Evolutionary conservation across 2,113 vertebrate genomes (phyloP), one percentile per base, ranked within the genome.

Genomic region (Odontophorus gujanensis): DNA sequence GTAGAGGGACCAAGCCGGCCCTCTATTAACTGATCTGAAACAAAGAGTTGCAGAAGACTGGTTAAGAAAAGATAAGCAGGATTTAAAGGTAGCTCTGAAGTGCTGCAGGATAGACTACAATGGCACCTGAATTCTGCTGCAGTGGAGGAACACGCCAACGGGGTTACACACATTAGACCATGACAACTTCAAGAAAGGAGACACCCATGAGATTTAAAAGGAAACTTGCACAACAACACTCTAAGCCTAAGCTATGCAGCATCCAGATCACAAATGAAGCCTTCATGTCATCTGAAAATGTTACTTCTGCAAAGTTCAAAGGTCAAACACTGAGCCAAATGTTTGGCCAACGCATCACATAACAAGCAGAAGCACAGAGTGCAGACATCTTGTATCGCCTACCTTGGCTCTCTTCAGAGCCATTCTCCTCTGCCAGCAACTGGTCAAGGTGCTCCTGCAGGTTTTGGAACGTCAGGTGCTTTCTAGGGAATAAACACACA

Each of bases 391-490:
- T 34, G 12, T 5, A 24, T 38, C 61, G 92, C 92, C 34, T 96
- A 99, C 99, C 99, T 97, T 79, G 95, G 78, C 88, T 93, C 5
- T 99, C 98, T 82, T 99, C 98, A 0, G 96, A 48, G 16, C 97
- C 92, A 57, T 96, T 94, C 42, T 98, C 98, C 59, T 99, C 99
- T 42, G 97, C 97, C n/a, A 99, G 91, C 76, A 99, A 95, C 24
- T 93, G 97, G 87, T 99, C 98, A 95, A 99, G 96, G 87, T 99
- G 99, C 77, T 98, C 97, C 38, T 97, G 97, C 9, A 99, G 97
- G 55, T 99, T 99, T 97, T 99, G 99, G 97, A 99, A 99, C 42
- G 98, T 98, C 85, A 99, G 96, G 47, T 97, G 96, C 96, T 99
- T 99, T 97, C 99, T 99, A 96, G 42, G 72, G 34, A 93, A 94